Evolutionary conservation across 2,797 vertebrate genomes (phyloP), one percentile per base, ranked within the genome.

Genomic region (Bradypodion ventrale): DNA sequence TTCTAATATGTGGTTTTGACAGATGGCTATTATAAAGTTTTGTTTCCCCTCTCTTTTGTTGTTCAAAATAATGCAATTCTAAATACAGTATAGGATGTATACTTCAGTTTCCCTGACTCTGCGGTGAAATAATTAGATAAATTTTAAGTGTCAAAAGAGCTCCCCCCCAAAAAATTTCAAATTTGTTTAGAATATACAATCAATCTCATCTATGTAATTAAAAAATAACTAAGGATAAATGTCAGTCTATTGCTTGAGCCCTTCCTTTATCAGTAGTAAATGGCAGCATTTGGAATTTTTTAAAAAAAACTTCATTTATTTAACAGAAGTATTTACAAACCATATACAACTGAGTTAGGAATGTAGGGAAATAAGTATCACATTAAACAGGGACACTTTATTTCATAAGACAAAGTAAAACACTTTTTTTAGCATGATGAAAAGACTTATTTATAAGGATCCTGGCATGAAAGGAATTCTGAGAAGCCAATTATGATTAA

Each of bases 261-360:
- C 15, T 73, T 78, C 0, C 15, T 73, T 78, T 84, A 52, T 37
- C 13, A 74, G 32, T 52, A 76, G 29, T 2, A 73, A 81, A 78
- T 40, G 7, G 6, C 69, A 60, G 59, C 32, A 62, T 75, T 37
- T 75, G 70, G 6, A 82, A 65, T n/a, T n/a, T n/a, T 74, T 63
- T n/a, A n/a, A 74, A 82, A 82, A 23, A 63, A 4, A n/a, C 62
- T 32, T 72, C 56, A 70, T 72, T 73, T 73, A 52, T 82, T 35
- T 82, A 60, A 73, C 27, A 32, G 68, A 72, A 60, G 60, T n/a
- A 72, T 62, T 73, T 72, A 65, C 59, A 44, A 82, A 46, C n/a
- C 32, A 27, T 13, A 2, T 27, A n/a, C 6, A 62, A 49, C n/a
- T 63, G 23, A 35, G 59, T 75, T 74, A 49, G n/a, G 21, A 82